phyloP scores from a whole-genome alignment of 2,797 vertebrate species.

The Chaetophractus vellerosus region DNA sequence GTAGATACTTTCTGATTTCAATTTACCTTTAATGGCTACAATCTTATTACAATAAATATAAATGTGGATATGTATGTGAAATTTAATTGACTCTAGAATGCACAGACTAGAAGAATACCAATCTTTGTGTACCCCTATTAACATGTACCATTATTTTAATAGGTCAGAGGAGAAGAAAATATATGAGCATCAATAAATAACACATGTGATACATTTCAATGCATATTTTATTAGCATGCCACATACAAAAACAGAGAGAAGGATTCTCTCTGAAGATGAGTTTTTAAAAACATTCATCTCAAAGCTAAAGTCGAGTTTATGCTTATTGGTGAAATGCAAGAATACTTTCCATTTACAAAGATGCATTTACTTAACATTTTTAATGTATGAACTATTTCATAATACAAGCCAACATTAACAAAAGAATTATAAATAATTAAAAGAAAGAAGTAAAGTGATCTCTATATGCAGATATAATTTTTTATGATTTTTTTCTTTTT shows the following conservation, averaged over 20 bases:
- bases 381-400: neutral
- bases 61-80: neutral
- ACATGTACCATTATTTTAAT: neutral
- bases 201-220: too few species aligned
- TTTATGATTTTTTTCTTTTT: too few species aligned
- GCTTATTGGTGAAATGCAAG: neutral
- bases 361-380: neutral
- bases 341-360: neutral
- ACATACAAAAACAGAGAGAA: neutral
- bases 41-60: neutral
- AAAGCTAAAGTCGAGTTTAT: neutral
- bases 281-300: neutral
- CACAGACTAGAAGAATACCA: neutral
- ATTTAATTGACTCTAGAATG: neutral
- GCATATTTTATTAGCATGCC: neutral
- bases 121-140: neutral
- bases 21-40: neutral
- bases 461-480: neutral
- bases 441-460: neutral
- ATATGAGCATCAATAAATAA: neutral
- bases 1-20: neutral
- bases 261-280: neutral
- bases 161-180: neutral
- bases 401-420: neutral
- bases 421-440: neutral